These are phyloP conservation scores for Nothobranchius kuhntae DNA, from an alignment of 2,113 vertebrate species.

Conservation along the genomic window DNA sequence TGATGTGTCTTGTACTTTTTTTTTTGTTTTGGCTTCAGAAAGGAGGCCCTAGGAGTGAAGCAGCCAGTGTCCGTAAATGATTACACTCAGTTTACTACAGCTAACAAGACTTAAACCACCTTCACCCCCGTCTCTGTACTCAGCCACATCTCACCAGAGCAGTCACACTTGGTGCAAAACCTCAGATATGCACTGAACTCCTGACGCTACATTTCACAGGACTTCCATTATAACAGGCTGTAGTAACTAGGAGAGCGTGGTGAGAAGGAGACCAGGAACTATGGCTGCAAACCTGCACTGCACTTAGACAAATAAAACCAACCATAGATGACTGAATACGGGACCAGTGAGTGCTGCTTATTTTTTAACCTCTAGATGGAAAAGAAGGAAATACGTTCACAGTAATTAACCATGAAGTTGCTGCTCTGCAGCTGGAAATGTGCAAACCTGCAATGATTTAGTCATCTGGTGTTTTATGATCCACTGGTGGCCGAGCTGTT, in stretches of 20 bases:
- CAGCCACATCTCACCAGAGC: constrained; percentile 30
- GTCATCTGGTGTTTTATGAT: neutral
- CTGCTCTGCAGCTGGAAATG: neutral
- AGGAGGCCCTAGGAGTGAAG: constrained; percentile 40
- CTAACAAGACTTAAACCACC: constrained; percentile 20
- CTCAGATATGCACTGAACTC: constrained; percentile 62
- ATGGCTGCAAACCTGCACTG: constrained; percentile 13
- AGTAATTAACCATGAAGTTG: neutral
- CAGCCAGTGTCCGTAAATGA: constrained; percentile 32
- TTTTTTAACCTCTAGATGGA: neutral
- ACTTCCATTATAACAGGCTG: neutral
- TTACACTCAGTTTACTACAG: constrained; percentile 11
- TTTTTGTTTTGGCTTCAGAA: neutral
- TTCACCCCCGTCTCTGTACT: constrained; percentile 1
- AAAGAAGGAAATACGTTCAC: neutral
- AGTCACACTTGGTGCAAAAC: constrained; percentile 66
- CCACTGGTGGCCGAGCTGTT: neutral
- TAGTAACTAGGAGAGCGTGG: constrained; percentile 19
- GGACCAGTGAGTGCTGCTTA: constrained; percentile 5
- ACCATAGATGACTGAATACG: neutral
- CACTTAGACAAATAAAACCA: neutral
- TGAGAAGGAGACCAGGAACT: constrained; percentile 19
- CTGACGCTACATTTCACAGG: neutral
- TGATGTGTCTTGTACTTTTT: too few relatives aligned
- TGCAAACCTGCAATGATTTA: constrained; percentile 10